Conservation (phyloP, 2,888 invertebrate species). For the Cryptus viduatorius region DNA sequence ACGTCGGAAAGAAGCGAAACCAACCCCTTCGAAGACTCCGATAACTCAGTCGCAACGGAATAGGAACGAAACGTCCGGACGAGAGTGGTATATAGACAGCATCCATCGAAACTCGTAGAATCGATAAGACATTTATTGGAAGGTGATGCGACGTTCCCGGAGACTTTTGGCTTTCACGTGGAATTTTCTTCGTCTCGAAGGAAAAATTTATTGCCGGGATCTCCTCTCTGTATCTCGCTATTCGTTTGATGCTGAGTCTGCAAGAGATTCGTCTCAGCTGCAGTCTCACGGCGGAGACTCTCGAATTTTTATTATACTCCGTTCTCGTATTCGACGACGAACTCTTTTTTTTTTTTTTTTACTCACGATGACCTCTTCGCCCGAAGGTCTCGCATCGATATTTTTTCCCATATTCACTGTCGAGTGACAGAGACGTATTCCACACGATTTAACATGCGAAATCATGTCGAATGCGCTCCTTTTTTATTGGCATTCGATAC, state of each 20-base stretch:
- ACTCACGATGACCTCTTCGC: slow-evolving; percentile 1
- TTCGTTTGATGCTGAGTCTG: neutral
- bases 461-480: too few relatives aligned
- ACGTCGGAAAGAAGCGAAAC: slow-evolving; percentile 5
- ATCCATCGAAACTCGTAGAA: slow-evolving; percentile 38
- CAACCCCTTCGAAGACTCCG: neutral
- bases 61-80: slow-evolving; percentile 19
- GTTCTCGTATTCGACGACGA: neutral
- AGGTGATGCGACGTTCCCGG: slow-evolving; percentile 30
- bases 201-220: slow-evolving; percentile 31
- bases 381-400: neutral
- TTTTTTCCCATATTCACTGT: neutral
- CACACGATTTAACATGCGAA: too few relatives aligned
- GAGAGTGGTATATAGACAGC: neutral
- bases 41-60: slow-evolving; percentile 20
- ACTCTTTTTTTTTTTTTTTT: neutral
- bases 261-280: neutral
- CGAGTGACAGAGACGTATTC: too few relatives aligned
- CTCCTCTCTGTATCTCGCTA: neutral
- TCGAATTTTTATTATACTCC: slow-evolving; percentile 12
- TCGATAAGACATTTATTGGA: slow-evolving; percentile 47
- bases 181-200: neutral
- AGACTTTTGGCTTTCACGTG: neutral
- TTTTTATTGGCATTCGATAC: too few relatives aligned
- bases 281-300: neutral